Conservation (phyloP, 2,113 vertebrate genomes). For the Ammodramus savannarum region DNA sequence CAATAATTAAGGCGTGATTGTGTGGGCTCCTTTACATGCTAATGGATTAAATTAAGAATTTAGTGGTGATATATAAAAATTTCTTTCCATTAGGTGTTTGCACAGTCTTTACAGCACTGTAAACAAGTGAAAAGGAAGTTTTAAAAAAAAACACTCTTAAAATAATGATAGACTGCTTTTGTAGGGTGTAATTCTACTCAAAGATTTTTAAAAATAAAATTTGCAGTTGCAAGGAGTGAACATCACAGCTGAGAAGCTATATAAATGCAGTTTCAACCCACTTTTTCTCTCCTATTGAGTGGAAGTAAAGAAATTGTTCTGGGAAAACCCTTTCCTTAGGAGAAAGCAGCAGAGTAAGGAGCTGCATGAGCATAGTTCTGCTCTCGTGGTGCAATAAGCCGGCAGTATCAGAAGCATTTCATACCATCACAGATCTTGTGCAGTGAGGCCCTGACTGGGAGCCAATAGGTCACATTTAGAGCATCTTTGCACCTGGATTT, state of each 20-base stretch:
- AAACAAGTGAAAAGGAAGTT: background rate
- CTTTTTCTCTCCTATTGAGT: background rate
- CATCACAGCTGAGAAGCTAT: background rate
- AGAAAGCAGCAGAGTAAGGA: background rate
- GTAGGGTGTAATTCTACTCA: background rate
- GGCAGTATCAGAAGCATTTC: background rate
- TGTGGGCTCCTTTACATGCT: background rate
- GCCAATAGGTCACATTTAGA: background rate
- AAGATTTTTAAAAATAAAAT: background rate
- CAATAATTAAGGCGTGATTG: background rate
- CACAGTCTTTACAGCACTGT: background rate
- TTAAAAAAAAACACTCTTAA: background rate
- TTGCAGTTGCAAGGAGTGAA: background rate
- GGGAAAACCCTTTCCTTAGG: background rate
- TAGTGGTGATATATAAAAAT: background rate
- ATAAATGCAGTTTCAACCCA: background rate
- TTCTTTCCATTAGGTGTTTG: background rate
- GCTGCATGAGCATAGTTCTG: background rate
- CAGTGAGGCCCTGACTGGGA: background rate
- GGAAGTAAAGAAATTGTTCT: background rate
- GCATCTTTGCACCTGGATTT: background rate
- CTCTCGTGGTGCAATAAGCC: background rate
- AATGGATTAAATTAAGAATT: slow-evolving; percentile 48
- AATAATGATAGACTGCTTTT: background rate
- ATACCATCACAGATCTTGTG: background rate